These are phyloP conservation scores for Patagioenas fasciata DNA, from an alignment of 2,113 vertebrate genomes.

Conservation along the genomic window DNA sequence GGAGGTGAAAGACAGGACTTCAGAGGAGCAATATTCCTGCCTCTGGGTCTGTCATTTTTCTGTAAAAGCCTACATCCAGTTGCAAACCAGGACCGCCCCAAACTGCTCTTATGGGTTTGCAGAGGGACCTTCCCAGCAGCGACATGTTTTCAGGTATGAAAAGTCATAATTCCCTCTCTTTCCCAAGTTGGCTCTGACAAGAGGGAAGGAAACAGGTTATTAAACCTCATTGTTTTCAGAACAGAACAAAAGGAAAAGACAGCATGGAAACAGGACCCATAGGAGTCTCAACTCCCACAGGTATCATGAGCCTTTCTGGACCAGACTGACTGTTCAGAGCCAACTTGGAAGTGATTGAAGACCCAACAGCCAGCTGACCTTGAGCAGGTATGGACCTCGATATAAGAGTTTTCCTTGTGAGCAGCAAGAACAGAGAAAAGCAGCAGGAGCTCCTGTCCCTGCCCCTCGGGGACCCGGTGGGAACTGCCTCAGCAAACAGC, in stretches of 20 bases:
- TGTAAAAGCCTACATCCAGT: background rate
- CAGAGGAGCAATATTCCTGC: background rate
- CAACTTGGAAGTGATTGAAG: background rate
- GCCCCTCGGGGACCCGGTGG: background rate
- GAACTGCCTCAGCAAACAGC: background rate
- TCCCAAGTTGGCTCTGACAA: background rate
- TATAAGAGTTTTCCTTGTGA: background rate
- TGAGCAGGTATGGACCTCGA: background rate
- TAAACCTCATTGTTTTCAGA: background rate
- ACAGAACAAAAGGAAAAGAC: background rate
- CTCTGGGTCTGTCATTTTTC: background rate
- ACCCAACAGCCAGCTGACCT: background rate
- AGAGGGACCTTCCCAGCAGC: background rate
- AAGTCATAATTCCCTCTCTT: background rate
- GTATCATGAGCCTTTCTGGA: background rate
- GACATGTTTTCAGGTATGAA: background rate
- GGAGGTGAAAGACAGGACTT: background rate
- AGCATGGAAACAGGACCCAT: background rate
- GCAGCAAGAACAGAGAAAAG: background rate
- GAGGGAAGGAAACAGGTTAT: background rate
- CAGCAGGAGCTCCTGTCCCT: background rate
- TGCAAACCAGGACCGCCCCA: background rate
- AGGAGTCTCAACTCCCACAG: background rate
- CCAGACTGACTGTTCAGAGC: background rate
- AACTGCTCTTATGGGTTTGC: background rate